Evolutionary conservation across 2,888 invertebrate species (phyloP), one percentile per base, ranked within the genome.

Genomic region (Linnaemya tessellans): DNA sequence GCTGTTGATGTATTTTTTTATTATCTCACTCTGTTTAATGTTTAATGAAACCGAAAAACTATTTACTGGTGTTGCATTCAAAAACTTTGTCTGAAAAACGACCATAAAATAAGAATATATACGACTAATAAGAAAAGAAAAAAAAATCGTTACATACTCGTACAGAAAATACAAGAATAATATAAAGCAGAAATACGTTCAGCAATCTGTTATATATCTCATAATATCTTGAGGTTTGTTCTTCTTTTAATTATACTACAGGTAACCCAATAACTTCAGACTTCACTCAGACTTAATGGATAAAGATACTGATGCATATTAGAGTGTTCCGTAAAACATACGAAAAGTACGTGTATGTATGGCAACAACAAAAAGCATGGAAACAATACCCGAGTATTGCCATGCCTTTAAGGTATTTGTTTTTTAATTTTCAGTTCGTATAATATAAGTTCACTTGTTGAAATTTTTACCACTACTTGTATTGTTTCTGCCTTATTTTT

Each of bases 191-290:
- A 68, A 70, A 65, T 74, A 79, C 51, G n/a, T n/a, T 79, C 70
- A 74, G 70, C 70, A 85, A 85, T 75, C 79, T 60, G 58, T 79
- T 60, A 82, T 60, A 65, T 75, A 68, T 67, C 70, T 77, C 84
- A 67, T 80, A 77, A 81, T 81, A 81, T 78, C 80, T 84, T 84
- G 84, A 73, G 80, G 85, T 84, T 84, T 75, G 82, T 85, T 85
- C 82, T 85, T 79, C 79, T 85, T 85, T 85, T 85, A 85, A 85
- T 85, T 85, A 80, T 43, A 80, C 71, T 51, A 65, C 51, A 58
- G 67, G 67, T 71, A 82, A 82, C 25, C 56, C 77, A 82, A 77
- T 77, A 65, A 49, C 71, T 65, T 65, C 13, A 77, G 77, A 77
- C 82, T 78, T 78, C 20, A 71, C 43, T 79, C 70, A 71, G 62